A percentile compares a stretch with the other conserved stretches of the same genome.
Conservation (phyloP, 2,888 invertebrate genomes). For the Bruchidius siliquastri region DNA sequence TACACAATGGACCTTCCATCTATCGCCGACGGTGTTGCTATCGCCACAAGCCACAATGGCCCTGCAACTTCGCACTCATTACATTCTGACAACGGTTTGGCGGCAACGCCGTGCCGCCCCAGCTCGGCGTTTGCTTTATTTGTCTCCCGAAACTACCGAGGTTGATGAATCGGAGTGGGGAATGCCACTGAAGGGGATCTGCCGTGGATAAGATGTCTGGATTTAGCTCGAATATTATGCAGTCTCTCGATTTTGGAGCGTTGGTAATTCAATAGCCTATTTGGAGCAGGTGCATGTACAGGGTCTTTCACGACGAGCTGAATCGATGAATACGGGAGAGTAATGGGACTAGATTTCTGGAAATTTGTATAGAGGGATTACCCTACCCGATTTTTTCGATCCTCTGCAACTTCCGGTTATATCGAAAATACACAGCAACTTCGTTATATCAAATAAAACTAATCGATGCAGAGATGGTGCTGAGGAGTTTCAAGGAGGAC, state of each 20-base stretch:
- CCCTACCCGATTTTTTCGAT: no score
- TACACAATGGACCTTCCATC: not conserved
- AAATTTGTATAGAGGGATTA: no score
- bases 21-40: not conserved
- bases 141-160: not conserved
- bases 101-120: not conserved
- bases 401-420: no score
- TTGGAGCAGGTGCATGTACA: not conserved
- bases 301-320: no score
- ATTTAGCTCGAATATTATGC: not conserved
- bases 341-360: no score
- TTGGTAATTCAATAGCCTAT: not conserved
- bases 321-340: no score
- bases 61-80: not conserved
- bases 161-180: not conserved
- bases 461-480: no score
- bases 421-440: no score
- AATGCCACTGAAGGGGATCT: not conserved
- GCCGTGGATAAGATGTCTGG: not conserved
- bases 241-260: not conserved
- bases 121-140: not conserved
- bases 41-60: not conserved
- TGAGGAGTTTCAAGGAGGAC: no score
- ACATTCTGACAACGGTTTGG: not conserved
- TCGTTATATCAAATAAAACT: no score